Percentiles rank a stretch among this genome's conserved stretches.
Evolutionary conservation across 2,888 invertebrate genomes (phyloP).

Genomic region (Pyrochroa serraticornis): DNA sequence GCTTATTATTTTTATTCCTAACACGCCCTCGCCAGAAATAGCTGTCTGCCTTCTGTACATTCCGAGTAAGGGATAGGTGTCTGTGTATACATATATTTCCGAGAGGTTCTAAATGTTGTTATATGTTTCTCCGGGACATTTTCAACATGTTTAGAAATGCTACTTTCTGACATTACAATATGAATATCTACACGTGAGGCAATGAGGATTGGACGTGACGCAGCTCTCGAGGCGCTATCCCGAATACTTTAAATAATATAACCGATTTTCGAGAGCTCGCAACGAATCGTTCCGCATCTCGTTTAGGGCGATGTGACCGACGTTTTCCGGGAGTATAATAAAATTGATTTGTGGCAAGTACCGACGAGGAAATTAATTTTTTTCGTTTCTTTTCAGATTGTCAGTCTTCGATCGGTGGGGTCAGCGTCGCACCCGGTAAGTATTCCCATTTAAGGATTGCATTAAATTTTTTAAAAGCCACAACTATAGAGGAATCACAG

Average conservation of each 20-base stretch:
- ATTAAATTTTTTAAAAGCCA: neutral
- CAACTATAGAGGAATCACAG: constrained; percentile 7
- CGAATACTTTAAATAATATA: constrained; percentile 17
- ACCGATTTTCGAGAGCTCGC: constrained; percentile 17
- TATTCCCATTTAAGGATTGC: neutral
- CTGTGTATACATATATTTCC: constrained; percentile 19
- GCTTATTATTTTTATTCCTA: constrained; percentile 27
- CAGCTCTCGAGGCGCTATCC: constrained; percentile 20
- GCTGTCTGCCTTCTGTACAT: constrained; percentile 23
- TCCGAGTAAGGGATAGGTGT: constrained; percentile 15
- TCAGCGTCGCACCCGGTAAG: constrained; percentile 30
- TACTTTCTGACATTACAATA: constrained; percentile 31
- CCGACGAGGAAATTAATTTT: constrained; percentile 1
- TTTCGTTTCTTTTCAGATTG: constrained; percentile 18
- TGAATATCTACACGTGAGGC: constrained; percentile 43
- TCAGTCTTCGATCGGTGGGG: constrained; percentile 14
- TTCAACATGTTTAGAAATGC: constrained; percentile 33
- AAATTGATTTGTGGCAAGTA: neutral
- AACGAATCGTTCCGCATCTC: constrained; percentile 10
- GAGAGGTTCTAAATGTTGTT: constrained; percentile 29
- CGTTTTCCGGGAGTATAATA: neutral
- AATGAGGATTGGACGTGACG: constrained; percentile 43
- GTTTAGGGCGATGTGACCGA: neutral
- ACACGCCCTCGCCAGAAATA: constrained; percentile 24
- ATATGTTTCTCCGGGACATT: constrained; percentile 31